Conservation (phyloP, 2,888 invertebrate species). For the Mythimna ferrago region DNA sequence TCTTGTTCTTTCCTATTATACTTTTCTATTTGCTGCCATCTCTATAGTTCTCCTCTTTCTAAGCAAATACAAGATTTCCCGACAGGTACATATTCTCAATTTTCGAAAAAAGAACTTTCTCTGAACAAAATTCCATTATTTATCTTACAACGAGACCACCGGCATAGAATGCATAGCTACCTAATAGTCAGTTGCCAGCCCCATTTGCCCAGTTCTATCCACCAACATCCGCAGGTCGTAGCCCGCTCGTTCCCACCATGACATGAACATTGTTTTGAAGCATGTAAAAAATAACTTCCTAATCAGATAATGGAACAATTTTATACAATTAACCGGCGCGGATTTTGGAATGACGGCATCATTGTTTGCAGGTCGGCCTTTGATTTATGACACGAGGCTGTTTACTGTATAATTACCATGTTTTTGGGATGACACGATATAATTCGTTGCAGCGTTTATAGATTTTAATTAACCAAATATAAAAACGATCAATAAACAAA, state of each 20-base stretch:
- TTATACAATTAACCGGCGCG: slow-evolving; percentile 61
- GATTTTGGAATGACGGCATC: slow-evolving; percentile 60
- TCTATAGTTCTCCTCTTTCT: too few species aligned
- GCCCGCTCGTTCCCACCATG: slow-evolving; percentile 69
- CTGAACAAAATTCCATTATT: background rate
- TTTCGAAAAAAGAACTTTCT: slow-evolving; percentile 11
- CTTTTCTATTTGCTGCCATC: background rate
- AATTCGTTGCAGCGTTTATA: background rate
- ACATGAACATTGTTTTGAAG: slow-evolving; percentile 71
- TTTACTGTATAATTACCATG: slow-evolving; percentile 51
- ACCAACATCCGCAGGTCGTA: slow-evolving; percentile 65
- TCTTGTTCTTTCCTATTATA: background rate
- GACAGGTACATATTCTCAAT: background rate
- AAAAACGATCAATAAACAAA: slow-evolving; percentile 13
- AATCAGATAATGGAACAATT: slow-evolving; percentile 79
- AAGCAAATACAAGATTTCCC: too few species aligned
- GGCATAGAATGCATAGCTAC: slow-evolving; percentile 12
- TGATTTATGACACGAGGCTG: slow-evolving; percentile 55
- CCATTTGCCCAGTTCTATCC: slow-evolving; percentile 34
- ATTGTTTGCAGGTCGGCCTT: slow-evolving; percentile 58
- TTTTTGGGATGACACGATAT: slow-evolving; percentile 12
- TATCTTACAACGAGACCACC: background rate
- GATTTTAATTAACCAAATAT: background rate
- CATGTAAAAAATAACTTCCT: slow-evolving; percentile 83
- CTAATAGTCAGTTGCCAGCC: slow-evolving; percentile 3